phyloP scores from a whole-genome alignment of 2,113 vertebrate genomes.

The Pogonocichla stellata region DNA sequence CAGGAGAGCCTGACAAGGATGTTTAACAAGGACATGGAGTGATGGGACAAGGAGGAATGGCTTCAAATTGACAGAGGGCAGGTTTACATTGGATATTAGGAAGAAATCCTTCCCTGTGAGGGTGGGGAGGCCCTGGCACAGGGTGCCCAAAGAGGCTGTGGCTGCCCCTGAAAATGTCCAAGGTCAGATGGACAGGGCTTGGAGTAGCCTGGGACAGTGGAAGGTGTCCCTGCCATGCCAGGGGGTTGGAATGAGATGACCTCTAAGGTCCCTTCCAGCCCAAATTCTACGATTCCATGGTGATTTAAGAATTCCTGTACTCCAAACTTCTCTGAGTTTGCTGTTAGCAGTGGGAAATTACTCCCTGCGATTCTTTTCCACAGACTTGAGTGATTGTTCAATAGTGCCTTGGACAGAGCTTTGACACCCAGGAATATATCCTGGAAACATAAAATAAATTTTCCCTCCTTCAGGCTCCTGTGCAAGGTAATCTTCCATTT shows the following conservation, averaged over 20 bases:
- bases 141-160: not conserved
- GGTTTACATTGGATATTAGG: not conserved
- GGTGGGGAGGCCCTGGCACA: rapidly evolving
- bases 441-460: not conserved
- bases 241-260: rapidly evolving
- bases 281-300: not conserved
- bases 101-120: not conserved
- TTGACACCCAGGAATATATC: not conserved
- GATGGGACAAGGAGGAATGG: not conserved
- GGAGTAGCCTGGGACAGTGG: not conserved
- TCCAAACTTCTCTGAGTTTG: slow-evolving; percentile 12
- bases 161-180: not conserved
- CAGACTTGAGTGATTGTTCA: not conserved
- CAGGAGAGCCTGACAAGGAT: not conserved
- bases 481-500: not conserved
- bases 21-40: not conserved
- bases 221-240: rapidly evolving
- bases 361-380: not conserved
- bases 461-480: not conserved
- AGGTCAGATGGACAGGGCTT: not conserved
- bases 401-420: not conserved
- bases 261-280: not conserved
- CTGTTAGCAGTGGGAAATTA: not conserved
- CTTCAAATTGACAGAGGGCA: not conserved
- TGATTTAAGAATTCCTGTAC: not conserved